Evolutionary conservation across 2,797 vertebrate species (phyloP), one percentile per base, ranked within the genome.

Genomic region (Peromyscus aztecus): DNA sequence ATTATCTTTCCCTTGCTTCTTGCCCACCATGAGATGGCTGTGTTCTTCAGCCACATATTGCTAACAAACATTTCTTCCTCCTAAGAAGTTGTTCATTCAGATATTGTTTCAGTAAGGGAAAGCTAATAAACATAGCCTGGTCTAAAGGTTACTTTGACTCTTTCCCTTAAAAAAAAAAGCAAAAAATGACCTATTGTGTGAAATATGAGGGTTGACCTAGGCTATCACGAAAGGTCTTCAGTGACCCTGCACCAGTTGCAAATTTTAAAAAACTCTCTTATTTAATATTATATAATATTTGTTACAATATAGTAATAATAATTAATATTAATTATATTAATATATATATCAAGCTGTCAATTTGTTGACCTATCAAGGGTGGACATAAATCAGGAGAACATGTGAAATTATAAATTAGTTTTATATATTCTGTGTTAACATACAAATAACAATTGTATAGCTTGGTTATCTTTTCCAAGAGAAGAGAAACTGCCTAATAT

Each of bases 131-230:
- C 37, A 24, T 10, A 52, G 4, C 19, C 76, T 78, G 76, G 29
- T 4, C 16, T 52, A 78, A 78, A 52, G 29, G 27, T 14, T 21
- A 3, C 9, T 6, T 0, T 2, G 10, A 34, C 0, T 0, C 31
- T 52, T 78, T 31, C 1, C 27, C 0, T 29, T 46, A 17, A 46
- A 46, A 46, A 12, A 49, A 49, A 10, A 49, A 6, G 3, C 24
- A 76, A 46, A 76, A 76, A 76, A 49, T 77, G 16, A 77, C 3
- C 46, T 49, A 77, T 31, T 34, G 29, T 31, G 6, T 77, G 27
- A 49, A 77, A 17, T 49, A 17, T 10, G 14, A 77, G 14, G 3
- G 14, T 77, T 77, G 16, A 49, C 7, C 14, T 19, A 49, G 27
- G 29, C 6, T 77, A 77, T 27, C 14, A 17, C 14, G n/a, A n/a